Base-by-base conservation (phyloP, 1,140 invertebrate species). In the Hyphantria cunea region DNA sequence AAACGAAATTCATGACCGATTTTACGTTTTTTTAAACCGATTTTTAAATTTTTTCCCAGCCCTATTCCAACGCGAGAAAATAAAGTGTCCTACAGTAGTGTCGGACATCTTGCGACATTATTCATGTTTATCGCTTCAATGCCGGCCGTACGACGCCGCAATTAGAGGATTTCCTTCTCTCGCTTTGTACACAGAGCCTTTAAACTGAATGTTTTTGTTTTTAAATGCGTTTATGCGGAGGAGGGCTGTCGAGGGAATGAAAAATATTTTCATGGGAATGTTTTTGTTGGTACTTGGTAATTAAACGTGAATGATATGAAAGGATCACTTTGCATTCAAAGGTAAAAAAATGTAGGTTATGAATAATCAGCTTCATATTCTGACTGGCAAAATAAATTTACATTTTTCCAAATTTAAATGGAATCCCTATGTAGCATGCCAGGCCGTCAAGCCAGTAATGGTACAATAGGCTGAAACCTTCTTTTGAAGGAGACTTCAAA, bases 91-190 rank as follows among this genome's bases (percentile, higher is more conserved):
- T 60, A 62, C 66, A 69, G 70, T 65, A 70, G 68, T 80, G 82
- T 82, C 82, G 82, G 82, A 89, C 86, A 83, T 80, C 64, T 74
- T 72, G 58, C 68, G 75, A 81, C 82, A 89, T 89, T 82, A 87
- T 86, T 89, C 86, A 89, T 80, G 84, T 87, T 89, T 87, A 89
- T 89, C 84, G 73, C 72, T 31, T 48, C 59, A 51, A 60, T 67
- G 48, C 76, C 33, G 17, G 55, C 45, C 44, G 55, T 58, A 32
- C 45, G 76, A 80, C 69, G 62, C 75, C 73, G 81, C 86, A 89
- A 89, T 89, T 89, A 86, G 75, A 79, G 75, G 72, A 80, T 81
- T 75, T 58, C 68, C 62, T 68, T 68, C 58, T 66, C 59, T 55
- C 50, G 68, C 66, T 66, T 65, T 56, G 58, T 66, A 66, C 63